phyloP scores from a whole-genome alignment of 2,113 vertebrate species.

The Aphelocoma coerulescens region DNA sequence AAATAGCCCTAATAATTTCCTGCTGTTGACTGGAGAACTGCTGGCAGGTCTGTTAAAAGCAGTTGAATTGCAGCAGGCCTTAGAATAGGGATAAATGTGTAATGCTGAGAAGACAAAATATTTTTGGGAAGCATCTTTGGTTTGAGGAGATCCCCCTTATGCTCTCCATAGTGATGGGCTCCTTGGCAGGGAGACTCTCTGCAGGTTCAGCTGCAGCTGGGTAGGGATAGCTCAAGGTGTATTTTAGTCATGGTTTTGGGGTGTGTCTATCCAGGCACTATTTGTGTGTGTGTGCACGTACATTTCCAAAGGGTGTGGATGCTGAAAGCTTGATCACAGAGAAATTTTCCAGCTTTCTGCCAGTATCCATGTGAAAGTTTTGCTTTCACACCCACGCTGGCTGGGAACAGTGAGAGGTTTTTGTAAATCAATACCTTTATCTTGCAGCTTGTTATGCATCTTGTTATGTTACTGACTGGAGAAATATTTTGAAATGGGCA shows the following conservation, averaged over 20 bases:
- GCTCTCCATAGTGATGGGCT: not conserved
- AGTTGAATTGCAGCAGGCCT: not conserved
- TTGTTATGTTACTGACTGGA: too few species aligned
- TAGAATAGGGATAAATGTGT: not conserved
- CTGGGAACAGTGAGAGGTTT: too few species aligned
- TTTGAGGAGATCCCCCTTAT: not conserved
- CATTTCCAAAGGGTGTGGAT: not conserved
- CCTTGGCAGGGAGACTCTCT: not conserved
- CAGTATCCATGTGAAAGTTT: too few species aligned
- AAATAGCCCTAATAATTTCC: not conserved
- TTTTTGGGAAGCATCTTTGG: not conserved
- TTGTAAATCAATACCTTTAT: too few species aligned
- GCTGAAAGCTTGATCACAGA: too few species aligned
- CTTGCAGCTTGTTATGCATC: too few species aligned
- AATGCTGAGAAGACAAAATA: not conserved
- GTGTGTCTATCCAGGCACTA: not conserved
- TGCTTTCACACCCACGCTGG: too few species aligned
- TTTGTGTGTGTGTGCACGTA: fast-evolving
- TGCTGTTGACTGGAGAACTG: not conserved
- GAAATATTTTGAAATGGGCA: too few species aligned
- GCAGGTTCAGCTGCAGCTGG: not conserved
- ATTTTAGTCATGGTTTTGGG: not conserved
- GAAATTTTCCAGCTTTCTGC: too few species aligned
- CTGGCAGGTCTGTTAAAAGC: not conserved
- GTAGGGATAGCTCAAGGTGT: not conserved